phyloP scores from a whole-genome alignment of 2,113 vertebrate species.

The Riparia riparia region DNA sequence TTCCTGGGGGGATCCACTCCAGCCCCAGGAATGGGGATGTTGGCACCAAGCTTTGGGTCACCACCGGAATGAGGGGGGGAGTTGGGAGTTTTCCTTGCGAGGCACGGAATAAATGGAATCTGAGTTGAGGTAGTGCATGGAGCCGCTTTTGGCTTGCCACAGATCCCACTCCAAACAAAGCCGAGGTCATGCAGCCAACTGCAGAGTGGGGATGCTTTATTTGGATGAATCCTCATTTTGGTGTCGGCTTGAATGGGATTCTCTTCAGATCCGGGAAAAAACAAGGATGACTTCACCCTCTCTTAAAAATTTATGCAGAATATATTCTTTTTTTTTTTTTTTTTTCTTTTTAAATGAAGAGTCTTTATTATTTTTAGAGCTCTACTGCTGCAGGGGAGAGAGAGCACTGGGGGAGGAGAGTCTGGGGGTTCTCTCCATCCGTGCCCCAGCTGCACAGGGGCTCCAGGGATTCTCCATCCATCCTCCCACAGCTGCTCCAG shows the following conservation, averaged over 20 bases:
- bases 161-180: background rate
- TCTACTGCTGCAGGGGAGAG: background rate
- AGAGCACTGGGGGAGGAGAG: background rate
- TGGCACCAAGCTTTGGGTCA: background rate
- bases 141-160: background rate
- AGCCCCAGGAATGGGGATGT: slow-evolving; percentile 1
- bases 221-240: background rate
- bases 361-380: background rate
- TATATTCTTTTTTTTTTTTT: background rate
- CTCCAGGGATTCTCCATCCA: background rate
- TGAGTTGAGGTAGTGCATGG: background rate
- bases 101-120: slow-evolving; percentile 8
- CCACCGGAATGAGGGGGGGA: background rate
- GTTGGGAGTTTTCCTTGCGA: slow-evolving; percentile 13
- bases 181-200: background rate
- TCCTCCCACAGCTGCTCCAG: background rate
- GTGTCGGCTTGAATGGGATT: background rate
- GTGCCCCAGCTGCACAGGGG: background rate
- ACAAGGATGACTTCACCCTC: background rate
- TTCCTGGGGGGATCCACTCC: background rate
- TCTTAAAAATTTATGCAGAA: background rate
- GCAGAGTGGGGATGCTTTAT: background rate
- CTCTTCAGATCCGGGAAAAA: background rate
- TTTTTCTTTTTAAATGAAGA: background rate
- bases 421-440: background rate